A percentile compares a stretch with the other conserved stretches of the same genome.
Evolutionary conservation across 2,888 invertebrate genomes (phyloP).

Genomic region (Cheilosia variabilis): DNA sequence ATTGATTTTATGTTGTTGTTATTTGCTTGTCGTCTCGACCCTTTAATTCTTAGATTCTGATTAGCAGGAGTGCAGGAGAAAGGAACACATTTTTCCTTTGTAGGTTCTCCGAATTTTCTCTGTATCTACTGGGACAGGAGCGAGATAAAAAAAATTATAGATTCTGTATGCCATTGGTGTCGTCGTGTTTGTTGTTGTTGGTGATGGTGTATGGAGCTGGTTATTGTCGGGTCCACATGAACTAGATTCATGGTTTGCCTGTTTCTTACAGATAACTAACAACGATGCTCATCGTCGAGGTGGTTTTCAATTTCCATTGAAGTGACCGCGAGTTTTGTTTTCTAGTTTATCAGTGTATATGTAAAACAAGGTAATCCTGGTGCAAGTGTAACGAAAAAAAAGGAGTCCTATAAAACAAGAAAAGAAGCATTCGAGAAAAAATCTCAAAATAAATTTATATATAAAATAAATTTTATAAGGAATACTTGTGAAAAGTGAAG

Average conservation of each 20-base stretch:
- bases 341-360: not conserved
- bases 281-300: conserved; percentile 17
- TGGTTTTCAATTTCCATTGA: not conserved
- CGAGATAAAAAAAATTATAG: conserved; percentile 40
- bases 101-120: conserved; percentile 56
- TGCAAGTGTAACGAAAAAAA: conserved; percentile 25
- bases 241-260: conserved; percentile 11
- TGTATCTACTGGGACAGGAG: conserved; percentile 47
- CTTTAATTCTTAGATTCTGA: not conserved
- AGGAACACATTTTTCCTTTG: conserved; percentile 31
- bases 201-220: conserved; percentile 13
- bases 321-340: conserved; percentile 26
- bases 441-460: conserved; percentile 2
- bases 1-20: not conserved
- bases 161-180: conserved; percentile 50
- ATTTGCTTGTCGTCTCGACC: not conserved
- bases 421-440: not conserved
- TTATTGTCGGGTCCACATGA: conserved; percentile 24
- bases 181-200: conserved; percentile 50
- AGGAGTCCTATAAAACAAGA: not conserved
- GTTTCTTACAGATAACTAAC: conserved; percentile 1
- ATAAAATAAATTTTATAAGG: conserved; percentile 6
- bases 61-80: not conserved
- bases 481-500: conserved; percentile 27
- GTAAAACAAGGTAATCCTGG: conserved; percentile 20